A percentile compares a stretch with the other conserved stretches of the same genome.
Evolutionary conservation across 1,140 invertebrate genomes (phyloP).

Genomic region (Anastrepha obliqua): DNA sequence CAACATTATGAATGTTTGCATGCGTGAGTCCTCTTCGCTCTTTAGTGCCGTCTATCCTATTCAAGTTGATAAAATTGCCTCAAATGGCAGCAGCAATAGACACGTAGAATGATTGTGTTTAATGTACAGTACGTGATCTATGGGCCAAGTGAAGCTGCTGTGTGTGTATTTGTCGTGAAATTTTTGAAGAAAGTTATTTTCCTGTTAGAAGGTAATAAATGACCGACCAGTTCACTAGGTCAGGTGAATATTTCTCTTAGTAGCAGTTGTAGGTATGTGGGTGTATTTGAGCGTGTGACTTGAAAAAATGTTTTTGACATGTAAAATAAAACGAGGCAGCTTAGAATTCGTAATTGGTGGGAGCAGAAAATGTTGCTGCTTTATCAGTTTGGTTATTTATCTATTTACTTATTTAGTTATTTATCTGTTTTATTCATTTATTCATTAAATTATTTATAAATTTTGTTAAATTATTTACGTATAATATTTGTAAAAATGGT

Average conservation of each 20-base stretch:
- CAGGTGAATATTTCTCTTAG: neutral
- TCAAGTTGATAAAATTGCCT: neutral
- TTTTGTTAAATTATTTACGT: too few species aligned
- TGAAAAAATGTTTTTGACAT: neutral
- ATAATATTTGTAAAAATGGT: too few species aligned
- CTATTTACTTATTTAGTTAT: too few species aligned
- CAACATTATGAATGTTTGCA: neutral
- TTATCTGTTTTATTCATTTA: too few species aligned
- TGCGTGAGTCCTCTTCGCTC: too few species aligned
- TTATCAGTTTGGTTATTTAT: too few species aligned
- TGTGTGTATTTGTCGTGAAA: too few species aligned
- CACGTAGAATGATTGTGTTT: constrained; percentile 44
- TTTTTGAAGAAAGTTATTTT: neutral
- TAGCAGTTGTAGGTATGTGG: neutral
- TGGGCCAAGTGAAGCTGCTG: neutral
- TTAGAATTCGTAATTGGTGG: neutral
- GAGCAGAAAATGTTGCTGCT: too few species aligned
- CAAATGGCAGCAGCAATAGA: neutral
- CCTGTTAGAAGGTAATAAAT: constrained; percentile 1
- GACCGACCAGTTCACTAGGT: neutral
- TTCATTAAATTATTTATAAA: too few species aligned
- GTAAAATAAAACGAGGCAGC: neutral
- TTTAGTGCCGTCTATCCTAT: neutral
- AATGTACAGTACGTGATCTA: constrained; percentile 34
- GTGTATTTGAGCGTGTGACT: too few species aligned